These are phyloP conservation scores for Graptemys geographica DNA, from an alignment of 2,797 vertebrate species.

Conservation along the genomic window DNA sequence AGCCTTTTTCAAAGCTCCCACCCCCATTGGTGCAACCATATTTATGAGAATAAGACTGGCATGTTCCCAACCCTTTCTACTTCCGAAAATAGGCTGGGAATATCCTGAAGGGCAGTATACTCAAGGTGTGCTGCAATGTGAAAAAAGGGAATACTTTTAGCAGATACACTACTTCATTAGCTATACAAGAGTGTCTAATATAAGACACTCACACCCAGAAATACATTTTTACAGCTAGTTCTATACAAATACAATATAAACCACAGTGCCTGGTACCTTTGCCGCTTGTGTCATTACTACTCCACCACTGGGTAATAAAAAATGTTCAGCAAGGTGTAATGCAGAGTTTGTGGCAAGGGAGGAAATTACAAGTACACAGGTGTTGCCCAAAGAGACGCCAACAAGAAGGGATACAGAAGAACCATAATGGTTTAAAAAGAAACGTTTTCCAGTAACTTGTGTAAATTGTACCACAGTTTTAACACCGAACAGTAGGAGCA, in stretches of 20 bases:
- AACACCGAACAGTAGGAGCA: background rate
- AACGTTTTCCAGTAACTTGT: background rate
- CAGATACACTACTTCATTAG: background rate
- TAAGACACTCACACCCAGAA: background rate
- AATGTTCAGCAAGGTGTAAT: background rate
- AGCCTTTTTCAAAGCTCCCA: background rate
- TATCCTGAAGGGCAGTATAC: background rate
- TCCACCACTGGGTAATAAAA: background rate
- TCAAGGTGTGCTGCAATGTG: background rate
- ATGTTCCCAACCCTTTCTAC: background rate
- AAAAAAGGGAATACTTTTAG: background rate
- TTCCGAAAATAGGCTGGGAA: accelerated
- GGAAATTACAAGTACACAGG: background rate
- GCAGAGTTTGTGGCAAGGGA: background rate
- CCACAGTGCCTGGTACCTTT: background rate
- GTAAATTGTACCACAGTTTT: background rate
- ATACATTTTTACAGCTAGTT: background rate
- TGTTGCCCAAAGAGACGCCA: background rate
- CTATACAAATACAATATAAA: background rate
- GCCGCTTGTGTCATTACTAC: background rate
- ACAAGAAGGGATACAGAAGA: background rate
- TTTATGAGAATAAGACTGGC: background rate
- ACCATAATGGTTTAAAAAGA: background rate
- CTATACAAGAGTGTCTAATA: background rate
- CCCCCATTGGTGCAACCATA: background rate